These are phyloP conservation scores for Lithobates pipiens DNA, from an alignment of 2,797 vertebrate genomes.

Conservation along the genomic window DNA sequence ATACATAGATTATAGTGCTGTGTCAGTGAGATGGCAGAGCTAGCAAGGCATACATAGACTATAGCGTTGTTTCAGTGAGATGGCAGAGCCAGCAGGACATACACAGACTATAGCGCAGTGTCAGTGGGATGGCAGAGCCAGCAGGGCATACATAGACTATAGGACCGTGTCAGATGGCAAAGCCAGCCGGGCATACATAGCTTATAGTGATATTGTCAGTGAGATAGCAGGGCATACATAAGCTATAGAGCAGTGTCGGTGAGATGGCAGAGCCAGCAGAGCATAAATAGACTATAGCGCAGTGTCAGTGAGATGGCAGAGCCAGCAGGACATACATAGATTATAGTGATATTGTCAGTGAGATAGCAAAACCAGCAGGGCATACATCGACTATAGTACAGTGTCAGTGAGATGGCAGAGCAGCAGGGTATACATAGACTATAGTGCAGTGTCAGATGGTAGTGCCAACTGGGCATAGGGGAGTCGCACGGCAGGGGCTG, in stretches of 20 bases:
- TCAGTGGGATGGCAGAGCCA: too few relatives aligned
- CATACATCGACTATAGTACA: neutral
- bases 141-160: too few relatives aligned
- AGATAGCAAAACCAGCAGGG: neutral
- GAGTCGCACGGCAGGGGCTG: too few relatives aligned
- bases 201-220: neutral
- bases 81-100: neutral
- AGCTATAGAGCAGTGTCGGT: neutral
- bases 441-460: constrained; percentile 2
- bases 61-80: too few relatives aligned
- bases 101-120: neutral
- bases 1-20: too few relatives aligned
- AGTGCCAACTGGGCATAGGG: neutral
- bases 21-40: too few relatives aligned
- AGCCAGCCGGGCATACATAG: neutral
- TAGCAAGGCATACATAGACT: too few relatives aligned
- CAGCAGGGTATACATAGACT: neutral
- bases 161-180: too few relatives aligned
- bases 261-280: neutral
- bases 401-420: neutral
- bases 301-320: neutral
- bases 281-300: neutral
- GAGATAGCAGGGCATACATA: neutral
- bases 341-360: neutral
- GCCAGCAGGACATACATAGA: neutral